Evolutionary conservation across 2,888 invertebrate species (phyloP).

Genomic region (Chloroclysta siterata): DNA sequence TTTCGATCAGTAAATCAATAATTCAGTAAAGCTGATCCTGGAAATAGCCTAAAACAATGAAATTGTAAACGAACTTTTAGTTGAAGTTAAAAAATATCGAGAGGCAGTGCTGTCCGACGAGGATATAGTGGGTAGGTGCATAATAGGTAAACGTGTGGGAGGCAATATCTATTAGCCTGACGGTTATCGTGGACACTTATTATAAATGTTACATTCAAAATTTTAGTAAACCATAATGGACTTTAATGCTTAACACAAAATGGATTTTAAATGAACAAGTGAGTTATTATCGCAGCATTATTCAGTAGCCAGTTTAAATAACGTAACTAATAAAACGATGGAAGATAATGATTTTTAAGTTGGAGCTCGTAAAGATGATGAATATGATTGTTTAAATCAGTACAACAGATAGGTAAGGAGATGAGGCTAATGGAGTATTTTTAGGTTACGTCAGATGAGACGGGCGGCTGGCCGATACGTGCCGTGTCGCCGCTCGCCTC

Average conservation of each 20-base stretch:
- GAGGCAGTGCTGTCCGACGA: not conserved
- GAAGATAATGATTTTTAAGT: slow-evolving; percentile 65
- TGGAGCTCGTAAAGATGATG: slow-evolving; percentile 65
- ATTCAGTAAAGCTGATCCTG: not conserved
- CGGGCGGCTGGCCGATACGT: slow-evolving; percentile 51
- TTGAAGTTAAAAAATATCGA: slow-evolving; percentile 19
- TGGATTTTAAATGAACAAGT: slow-evolving; percentile 61
- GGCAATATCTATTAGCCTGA: slow-evolving; percentile 52
- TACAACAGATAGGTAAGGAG: slow-evolving; percentile 64
- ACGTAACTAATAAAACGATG: slow-evolving; percentile 67
- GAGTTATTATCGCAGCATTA: slow-evolving; percentile 66
- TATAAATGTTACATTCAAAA: slow-evolving; percentile 65
- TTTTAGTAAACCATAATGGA: slow-evolving; percentile 60
- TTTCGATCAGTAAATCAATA: too few relatives aligned
- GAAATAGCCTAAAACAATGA: slow-evolving; percentile 3
- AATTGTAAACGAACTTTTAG: not conserved
- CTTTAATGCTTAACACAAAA: slow-evolving; percentile 54
- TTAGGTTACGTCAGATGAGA: slow-evolving; percentile 68
- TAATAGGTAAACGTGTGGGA: slow-evolving; percentile 53
- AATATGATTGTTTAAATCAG: slow-evolving; percentile 73
- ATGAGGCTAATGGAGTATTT: slow-evolving; percentile 63
- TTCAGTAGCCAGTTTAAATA: slow-evolving; percentile 69
- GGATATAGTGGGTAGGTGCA: slow-evolving; percentile 13
- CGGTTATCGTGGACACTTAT: slow-evolving; percentile 63
- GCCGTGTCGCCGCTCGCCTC: slow-evolving; percentile 49